Base-by-base conservation (phyloP, 2,113 vertebrate genomes). In the Aythya baeri region DNA sequence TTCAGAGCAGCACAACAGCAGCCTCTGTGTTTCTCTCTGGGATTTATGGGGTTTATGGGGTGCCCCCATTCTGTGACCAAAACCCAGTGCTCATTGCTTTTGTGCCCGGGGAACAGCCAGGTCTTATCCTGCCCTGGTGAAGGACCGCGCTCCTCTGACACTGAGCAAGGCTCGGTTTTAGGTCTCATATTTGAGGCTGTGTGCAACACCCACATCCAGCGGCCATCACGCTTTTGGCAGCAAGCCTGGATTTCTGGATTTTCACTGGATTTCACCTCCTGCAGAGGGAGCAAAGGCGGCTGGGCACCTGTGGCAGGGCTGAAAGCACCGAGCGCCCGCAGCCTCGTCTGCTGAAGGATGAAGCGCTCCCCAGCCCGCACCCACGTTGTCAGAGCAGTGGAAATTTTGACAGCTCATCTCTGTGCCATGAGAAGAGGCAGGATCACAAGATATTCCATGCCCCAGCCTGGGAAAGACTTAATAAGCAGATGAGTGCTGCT, bases 151-250 rank as follows among this genome's bases (percentile, higher is more conserved):
- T 54, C 23, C 61, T 50, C n/a, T 2, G 7, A 13, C 49, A 14
- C 46, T 26, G 31, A 68, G 8, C 43, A 10, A 43, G 20, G 34
- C 25, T 79, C 32, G 3, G 23, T 76, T 55, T 44, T 13, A 21
- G 32, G 2, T 2, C 38, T 72, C 13, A 6, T 43, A 1, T 7
- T 62, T 54, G 46, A 12, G 6, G 11, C 18, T 17, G 2, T 1
- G 26, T 8, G 0, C 4, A 7, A 61, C 18, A 22, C 32, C 50
- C 17, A 1, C 16, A 0, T 4, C 1, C 1, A 4, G 1, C 2
- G 13, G 27, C 1, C n/a, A 17, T 15, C 38, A 9, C 1, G 1
- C 54, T 13, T 9, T 11, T 6, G 43, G 13, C 13, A 6, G 55
- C 4, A 25, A 58, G 6, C 4, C 52, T 71, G 41, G 41, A 41